Evolutionary conservation across 1,140 invertebrate genomes (phyloP), one percentile per base, ranked within the genome.

Genomic region (Coenobita brevimanus): DNA sequence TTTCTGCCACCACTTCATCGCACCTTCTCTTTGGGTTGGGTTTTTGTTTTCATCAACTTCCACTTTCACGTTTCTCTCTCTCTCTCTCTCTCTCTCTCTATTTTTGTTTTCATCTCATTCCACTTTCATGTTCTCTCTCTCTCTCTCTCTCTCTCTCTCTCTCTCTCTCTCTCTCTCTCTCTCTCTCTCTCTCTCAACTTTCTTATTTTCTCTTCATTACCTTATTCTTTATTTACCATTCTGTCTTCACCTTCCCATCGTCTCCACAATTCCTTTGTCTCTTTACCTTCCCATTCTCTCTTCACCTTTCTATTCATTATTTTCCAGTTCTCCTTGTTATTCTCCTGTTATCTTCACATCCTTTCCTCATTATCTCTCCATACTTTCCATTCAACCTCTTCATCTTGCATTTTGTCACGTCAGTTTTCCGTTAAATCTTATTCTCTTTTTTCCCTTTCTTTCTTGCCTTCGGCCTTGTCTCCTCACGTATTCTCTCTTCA

Each of bases 121-220:
- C n/a, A n/a, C n/a, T n/a, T n/a, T n/a, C n/a, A n/a, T n/a, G n/a
- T 30, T 78, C 75, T 78, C 75, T 78, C 75, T 78, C 75, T 78
- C 75, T 78, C 75, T 78, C 75, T 78, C 75, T 78, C 75, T 78
- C 75, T 78, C 75, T 78, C 43, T 78, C 75, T 78, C 75, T 78
- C 75, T 78, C 75, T 78, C 75, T 54, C 75, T 78, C 75, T 78
- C 75, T 78, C 75, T 78, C 75, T 78, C 75, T 54, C 75, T 78
- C 75, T 76, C 73, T 76, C 38, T 76, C 73, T 76, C 73, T 76
- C 73, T 76, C 73, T 76, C 73, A 43, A 36, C 50, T 43, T 76
- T 43, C 57, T 50, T 78, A 41, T 78, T 50, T 78, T 50, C 57
- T 50, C 57, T 50, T 78, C 75, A 54, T 50, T 78, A 41, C 57